Evolutionary conservation across 2,888 invertebrate species (phyloP), one percentile per base, ranked within the genome.

Genomic region (Gryllus longicercus): DNA sequence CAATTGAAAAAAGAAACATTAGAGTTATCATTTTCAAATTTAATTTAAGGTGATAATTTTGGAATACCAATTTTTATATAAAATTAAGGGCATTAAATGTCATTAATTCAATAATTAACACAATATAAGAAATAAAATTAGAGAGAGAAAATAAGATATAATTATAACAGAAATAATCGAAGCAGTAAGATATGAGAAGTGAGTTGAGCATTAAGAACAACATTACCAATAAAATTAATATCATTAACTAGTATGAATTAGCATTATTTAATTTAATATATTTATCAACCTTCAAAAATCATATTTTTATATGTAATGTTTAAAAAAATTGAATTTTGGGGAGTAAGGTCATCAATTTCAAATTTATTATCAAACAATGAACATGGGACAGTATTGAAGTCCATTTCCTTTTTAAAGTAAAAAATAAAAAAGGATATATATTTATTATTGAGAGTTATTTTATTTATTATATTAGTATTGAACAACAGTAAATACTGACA

Each of bases 241-340:
- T 38, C 25, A 38, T 38, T 38, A 5, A 38, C 38, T 8, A 38
- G 38, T 1, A 38, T 38, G 5, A 38, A 38, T 38, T 38, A 38
- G 38, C 38, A 38, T 38, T 38, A 8, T 38, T 38, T 38, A 5
- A 38, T 38, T 38, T 38, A 38, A 38, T 1, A 38, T 38, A 38
- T 38, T 38, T 8, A 38, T 38, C 4, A 38, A 38, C 4, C 25
- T 38, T 38, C 4, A 38, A 21, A 38, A 38, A 38, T 38, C 38
- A 38, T n/a, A 76, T 25, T n/a, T 18, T 38, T 76, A 38, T 21
- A 76, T 92, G 86, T 85, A 21, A 80, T 63, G 78, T 50, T 50
- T 16, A 80, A 80, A 80, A 50, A 21, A 51, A 80, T 25, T 79
- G 50, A 21, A 25, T 50, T 51, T 23, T 18, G 18, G 14, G 21